These are phyloP conservation scores for Anoura caudifer DNA, from an alignment of 2,113 vertebrate genomes.

Conservation along the genomic window DNA sequence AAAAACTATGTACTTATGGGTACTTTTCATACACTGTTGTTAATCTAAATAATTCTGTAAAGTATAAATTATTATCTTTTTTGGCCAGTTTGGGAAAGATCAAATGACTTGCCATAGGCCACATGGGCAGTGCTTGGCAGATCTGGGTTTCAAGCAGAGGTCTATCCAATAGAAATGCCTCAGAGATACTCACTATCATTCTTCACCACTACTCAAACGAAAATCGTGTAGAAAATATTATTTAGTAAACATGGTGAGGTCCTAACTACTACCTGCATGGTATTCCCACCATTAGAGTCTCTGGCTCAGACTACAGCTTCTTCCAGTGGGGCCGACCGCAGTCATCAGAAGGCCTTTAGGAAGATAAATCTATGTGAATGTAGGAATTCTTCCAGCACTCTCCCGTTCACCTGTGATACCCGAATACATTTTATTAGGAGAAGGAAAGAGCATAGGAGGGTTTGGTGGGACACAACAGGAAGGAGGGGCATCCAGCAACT, in stretches of 20 bases:
- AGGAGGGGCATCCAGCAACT: background rate
- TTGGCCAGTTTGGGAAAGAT: background rate
- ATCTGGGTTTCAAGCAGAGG: background rate
- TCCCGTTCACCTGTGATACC: background rate
- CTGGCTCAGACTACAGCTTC: background rate
- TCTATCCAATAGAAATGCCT: background rate
- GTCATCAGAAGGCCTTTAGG: background rate
- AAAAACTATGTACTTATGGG: background rate
- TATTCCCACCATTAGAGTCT: background rate
- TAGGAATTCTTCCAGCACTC: background rate
- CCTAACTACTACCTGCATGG: background rate
- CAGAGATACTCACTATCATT: background rate
- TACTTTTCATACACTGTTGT: background rate
- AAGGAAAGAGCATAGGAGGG: background rate
- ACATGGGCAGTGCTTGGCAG: background rate
- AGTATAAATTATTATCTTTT: background rate
- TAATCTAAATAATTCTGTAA: background rate
- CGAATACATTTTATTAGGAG: background rate
- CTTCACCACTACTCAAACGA: background rate
- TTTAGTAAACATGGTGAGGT: background rate
- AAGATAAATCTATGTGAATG: background rate
- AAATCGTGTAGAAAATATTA: background rate
- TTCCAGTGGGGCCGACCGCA: background rate
- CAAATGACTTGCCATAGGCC: background rate
- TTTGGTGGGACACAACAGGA: background rate